Percentiles rank a stretch among this genome's conserved stretches.
Evolutionary conservation across 2,113 vertebrate genomes (phyloP).

Genomic region (Urocolius indicus): DNA sequence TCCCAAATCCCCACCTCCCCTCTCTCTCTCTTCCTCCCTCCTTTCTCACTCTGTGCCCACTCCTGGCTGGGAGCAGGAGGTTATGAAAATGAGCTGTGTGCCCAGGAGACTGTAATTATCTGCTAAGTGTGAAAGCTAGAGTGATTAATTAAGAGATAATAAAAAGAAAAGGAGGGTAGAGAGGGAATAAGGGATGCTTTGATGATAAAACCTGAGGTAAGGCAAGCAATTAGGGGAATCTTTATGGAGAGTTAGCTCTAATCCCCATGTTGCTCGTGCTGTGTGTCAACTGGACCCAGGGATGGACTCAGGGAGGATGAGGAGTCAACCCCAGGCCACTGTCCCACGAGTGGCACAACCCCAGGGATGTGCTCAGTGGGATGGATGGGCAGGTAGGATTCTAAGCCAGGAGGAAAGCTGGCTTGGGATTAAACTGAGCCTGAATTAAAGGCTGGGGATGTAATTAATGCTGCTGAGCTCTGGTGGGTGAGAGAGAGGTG

Average conservation of each 20-base stretch:
- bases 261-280: slow-evolving; percentile 70
- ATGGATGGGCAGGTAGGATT: not conserved
- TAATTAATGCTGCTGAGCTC: not conserved
- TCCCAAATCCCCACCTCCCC: not conserved
- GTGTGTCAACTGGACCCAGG: not conserved
- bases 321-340: too few relatives aligned
- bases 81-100: slow-evolving; percentile 79
- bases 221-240: slow-evolving; percentile 82
- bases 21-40: not conserved
- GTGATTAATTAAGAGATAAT: slow-evolving; percentile 89
- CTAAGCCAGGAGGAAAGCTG: not conserved
- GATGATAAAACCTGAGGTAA: slow-evolving; percentile 82
- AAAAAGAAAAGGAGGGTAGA: slow-evolving; percentile 81
- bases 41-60: slow-evolving; percentile 3
- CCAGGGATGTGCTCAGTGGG: rapidly evolving
- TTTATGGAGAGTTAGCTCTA: slow-evolving; percentile 76
- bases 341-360: rapidly evolving
- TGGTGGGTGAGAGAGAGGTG: not conserved
- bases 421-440: not conserved
- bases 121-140: slow-evolving; percentile 82
- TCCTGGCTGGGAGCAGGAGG: slow-evolving; percentile 74
- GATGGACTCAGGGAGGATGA: not conserved
- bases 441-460: not conserved
- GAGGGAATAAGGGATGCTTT: slow-evolving; percentile 78
- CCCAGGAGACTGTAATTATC: slow-evolving; percentile 84